phyloP scores from a whole-genome alignment of 2,113 vertebrate species.

The Empidonax alnorum region DNA sequence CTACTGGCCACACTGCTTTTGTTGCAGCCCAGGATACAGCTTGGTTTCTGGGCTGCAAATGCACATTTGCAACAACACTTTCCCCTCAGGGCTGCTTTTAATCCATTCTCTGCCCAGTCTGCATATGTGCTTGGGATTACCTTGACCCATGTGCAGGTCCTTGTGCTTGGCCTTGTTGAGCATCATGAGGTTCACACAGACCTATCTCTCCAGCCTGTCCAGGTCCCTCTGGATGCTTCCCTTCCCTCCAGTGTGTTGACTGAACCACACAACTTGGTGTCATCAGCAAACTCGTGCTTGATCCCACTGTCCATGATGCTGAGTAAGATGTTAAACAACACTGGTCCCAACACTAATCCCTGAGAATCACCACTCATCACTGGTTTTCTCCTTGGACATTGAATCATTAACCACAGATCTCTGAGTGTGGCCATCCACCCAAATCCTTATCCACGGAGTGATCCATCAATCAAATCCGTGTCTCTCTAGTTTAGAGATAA shows the following conservation, averaged over 20 bases:
- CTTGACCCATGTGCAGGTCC: not conserved
- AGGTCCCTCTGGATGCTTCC: not conserved
- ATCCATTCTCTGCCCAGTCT: not conserved
- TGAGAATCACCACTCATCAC: not conserved
- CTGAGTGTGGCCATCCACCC: not conserved
- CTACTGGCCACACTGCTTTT: accelerated
- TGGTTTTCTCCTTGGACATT: not conserved
- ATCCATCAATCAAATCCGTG: not conserved
- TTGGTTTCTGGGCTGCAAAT: not conserved
- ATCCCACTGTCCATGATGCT: not conserved
- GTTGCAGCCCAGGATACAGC: not conserved
- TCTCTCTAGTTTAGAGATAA: not conserved
- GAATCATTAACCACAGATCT: not conserved
- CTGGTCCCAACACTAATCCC: too few species aligned
- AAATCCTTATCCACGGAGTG: accelerated
- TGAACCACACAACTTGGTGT: too few species aligned
- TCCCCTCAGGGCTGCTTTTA: not conserved
- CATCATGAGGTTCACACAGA: not conserved
- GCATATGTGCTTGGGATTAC: not conserved
- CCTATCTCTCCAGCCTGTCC: accelerated
- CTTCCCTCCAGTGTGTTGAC: not conserved
- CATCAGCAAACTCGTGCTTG: not conserved
- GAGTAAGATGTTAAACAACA: not conserved
- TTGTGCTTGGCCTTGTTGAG: not conserved
- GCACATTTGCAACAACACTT: not conserved